phyloP scores from a whole-genome alignment of 1,140 invertebrate genomes.

The Neotoxoptera formosana region DNA sequence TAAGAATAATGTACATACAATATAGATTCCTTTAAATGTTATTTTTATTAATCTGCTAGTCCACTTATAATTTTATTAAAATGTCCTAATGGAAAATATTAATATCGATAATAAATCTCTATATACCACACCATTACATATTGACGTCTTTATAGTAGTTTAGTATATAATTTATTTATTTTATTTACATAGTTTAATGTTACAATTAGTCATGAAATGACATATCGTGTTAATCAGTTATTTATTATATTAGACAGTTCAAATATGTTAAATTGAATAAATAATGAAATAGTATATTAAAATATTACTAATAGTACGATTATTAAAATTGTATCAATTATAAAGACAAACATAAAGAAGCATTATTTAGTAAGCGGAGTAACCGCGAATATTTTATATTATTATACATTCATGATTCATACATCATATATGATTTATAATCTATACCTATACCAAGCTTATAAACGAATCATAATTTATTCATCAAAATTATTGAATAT shows the following conservation, averaged over 20 bases:
- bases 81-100: not conserved
- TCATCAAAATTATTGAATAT: constrained; percentile 11
- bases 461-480: not conserved
- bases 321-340: not conserved
- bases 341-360: not conserved
- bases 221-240: not conserved
- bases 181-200: not conserved
- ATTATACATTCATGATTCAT: too few relatives aligned
- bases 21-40: not conserved
- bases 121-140: not conserved
- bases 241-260: not conserved
- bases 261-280: not conserved
- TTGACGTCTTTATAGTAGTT: not conserved
- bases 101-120: not conserved
- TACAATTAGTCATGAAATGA: not conserved
- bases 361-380: not conserved
- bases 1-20: not conserved
- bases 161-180: not conserved
- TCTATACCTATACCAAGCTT: too few relatives aligned
- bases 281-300: not conserved
- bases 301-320: not conserved
- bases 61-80: not conserved
- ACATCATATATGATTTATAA: too few relatives aligned
- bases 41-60: not conserved
- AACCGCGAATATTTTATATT: too few relatives aligned